These are phyloP conservation scores for Cydia strobilella DNA, from an alignment of 1,140 invertebrate genomes.

Conservation along the genomic window DNA sequence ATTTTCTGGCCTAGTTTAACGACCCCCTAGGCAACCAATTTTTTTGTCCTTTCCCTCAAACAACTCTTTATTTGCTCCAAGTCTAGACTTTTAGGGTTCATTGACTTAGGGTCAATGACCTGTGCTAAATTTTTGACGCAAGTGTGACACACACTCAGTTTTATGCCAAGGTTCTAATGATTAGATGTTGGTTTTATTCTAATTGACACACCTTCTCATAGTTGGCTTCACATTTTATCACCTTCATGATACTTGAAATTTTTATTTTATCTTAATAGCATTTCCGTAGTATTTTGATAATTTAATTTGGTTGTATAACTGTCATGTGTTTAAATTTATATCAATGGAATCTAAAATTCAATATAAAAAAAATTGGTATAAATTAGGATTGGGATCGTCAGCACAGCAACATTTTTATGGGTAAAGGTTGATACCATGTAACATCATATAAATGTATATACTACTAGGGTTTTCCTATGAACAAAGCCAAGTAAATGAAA, in stretches of 20 bases:
- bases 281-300: too few relatives aligned
- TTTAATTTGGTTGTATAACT: too few relatives aligned
- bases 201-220: not conserved
- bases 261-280: too few relatives aligned
- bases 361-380: too few relatives aligned
- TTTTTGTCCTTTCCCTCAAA: constrained; percentile 6
- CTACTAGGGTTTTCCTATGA: too few relatives aligned
- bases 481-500: too few relatives aligned
- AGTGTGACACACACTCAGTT: constrained; percentile 43
- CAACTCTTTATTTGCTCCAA: constrained; percentile 1
- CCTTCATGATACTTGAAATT: not conserved
- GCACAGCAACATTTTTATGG: not conserved
- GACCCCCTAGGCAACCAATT: not conserved
- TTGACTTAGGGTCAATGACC: constrained; percentile 55
- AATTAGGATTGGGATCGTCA: too few relatives aligned
- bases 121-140: constrained; percentile 48
- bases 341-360: too few relatives aligned
- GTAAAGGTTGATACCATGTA: not conserved
- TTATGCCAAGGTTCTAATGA: constrained; percentile 53
- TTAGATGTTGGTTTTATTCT: constrained; percentile 37
- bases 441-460: not conserved
- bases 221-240: not conserved
- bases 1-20: not conserved
- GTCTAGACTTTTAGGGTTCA: constrained; percentile 42
- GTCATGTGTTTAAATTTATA: too few relatives aligned